Evolutionary conservation across 2,797 vertebrate species (phyloP).

Genomic region (Geotrypetes seraphini): DNA sequence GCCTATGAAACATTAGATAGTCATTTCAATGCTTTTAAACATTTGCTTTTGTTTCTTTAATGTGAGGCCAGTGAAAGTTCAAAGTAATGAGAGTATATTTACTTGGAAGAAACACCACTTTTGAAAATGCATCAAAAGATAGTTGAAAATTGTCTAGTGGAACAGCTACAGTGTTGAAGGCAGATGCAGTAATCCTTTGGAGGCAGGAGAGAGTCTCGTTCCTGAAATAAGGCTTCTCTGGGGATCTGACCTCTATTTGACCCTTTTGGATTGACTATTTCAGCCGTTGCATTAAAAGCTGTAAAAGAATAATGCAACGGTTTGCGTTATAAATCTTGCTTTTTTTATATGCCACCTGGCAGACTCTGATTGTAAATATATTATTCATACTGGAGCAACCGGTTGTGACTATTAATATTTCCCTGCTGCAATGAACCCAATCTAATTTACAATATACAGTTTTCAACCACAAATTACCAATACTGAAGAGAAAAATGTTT

Average conservation of each 20-base stretch:
- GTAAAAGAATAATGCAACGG: background rate
- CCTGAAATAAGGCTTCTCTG: background rate
- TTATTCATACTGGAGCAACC: background rate
- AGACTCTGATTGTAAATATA: background rate
- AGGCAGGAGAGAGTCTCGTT: background rate
- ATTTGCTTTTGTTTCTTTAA: no score
- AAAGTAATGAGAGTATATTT: no score
- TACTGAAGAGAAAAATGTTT: no score
- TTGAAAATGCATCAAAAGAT: no score
- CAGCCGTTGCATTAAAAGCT: background rate
- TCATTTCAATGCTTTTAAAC: no score
- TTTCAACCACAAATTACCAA: no score
- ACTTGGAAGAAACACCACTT: no score
- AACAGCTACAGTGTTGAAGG: background rate
- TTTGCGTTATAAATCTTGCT: background rate
- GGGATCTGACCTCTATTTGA: background rate
- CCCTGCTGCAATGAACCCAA: no score
- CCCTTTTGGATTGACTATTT: slow-evolving; percentile 1
- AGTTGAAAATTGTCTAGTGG: background rate
- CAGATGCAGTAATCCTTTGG: background rate
- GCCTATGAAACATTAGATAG: no score
- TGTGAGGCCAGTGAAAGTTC: no score
- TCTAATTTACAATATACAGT: no score
- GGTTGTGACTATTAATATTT: background rate
- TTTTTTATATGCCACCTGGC: background rate